Evolutionary conservation across 35 echinoderm and acorn worm species (phyloP).

Genomic region (Acanthaster planci): DNA sequence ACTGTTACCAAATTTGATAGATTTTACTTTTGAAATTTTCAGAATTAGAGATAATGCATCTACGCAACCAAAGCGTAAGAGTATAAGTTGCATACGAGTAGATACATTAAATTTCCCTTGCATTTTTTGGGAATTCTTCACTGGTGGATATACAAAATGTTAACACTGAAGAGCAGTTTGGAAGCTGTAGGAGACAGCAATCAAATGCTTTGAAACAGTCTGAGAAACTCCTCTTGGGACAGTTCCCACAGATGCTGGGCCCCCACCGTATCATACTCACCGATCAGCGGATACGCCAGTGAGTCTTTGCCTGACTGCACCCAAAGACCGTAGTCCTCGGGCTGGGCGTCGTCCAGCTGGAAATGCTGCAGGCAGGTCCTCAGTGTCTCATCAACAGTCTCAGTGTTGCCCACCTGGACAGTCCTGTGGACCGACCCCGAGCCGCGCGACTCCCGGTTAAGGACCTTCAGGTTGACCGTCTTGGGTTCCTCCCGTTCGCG

Average conservation of each 20-base stretch:
- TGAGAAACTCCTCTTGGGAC: too few species aligned
- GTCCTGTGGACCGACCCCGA: conserved; percentile 38
- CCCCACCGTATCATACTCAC: conserved; percentile 57
- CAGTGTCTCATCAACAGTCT: conserved; percentile 72
- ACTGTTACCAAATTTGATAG: too few species aligned
- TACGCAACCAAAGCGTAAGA: too few species aligned
- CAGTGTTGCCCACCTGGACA: conserved; percentile 56
- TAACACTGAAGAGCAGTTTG: too few species aligned
- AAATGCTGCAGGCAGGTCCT: conserved; percentile 68
- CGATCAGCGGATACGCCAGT: conserved; percentile 85
- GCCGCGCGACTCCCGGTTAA: conserved; percentile 57
- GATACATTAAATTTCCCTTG: too few species aligned
- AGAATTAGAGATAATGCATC: too few species aligned
- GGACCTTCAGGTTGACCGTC: conserved; percentile 52
- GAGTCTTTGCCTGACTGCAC: conserved; percentile 90
- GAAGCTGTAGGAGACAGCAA: too few species aligned
- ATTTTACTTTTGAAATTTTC: too few species aligned
- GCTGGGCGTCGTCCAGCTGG: conserved; percentile 38
- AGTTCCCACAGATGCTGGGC: background rate
- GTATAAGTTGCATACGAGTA: too few species aligned
- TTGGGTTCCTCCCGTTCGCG: conserved; percentile 74
- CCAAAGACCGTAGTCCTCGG: conserved; percentile 86
- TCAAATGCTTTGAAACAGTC: too few species aligned
- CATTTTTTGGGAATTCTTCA: too few species aligned
- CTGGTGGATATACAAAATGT: too few species aligned